A percentile compares a stretch with the other conserved stretches of the same genome.
phyloP scores from a whole-genome alignment of 1,140 invertebrate genomes.

The Pygmarrhopalites habei region DNA sequence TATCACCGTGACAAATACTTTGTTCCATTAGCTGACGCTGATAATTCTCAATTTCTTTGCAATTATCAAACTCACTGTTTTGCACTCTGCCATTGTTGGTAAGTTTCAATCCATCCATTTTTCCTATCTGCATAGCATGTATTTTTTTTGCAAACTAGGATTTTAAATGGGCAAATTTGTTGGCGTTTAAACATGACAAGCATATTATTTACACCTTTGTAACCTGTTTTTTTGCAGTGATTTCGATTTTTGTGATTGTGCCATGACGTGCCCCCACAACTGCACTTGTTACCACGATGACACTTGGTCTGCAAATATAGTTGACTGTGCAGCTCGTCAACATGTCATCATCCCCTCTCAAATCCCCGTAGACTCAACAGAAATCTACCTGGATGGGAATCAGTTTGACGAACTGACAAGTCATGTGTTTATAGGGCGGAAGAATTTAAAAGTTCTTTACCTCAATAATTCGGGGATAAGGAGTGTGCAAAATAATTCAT shows the following conservation, averaged over 20 bases:
- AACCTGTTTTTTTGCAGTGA: no score
- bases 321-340: constrained; percentile 74
- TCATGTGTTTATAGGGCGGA: constrained; percentile 83
- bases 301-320: constrained; percentile 86
- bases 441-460: constrained; percentile 75
- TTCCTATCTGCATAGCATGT: no score
- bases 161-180: no score
- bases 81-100: constrained; percentile 84
- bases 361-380: constrained; percentile 90
- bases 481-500: constrained; percentile 77
- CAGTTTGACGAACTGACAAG: constrained; percentile 75
- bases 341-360: constrained; percentile 69
- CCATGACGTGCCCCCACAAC: constrained; percentile 72
- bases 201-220: no score
- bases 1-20: constrained; percentile 73
- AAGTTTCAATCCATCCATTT: no score
- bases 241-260: constrained; percentile 70
- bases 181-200: no score
- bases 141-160: no score
- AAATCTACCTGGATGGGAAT: constrained; percentile 86
- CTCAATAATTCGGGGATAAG: constrained; percentile 81
- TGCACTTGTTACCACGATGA: constrained; percentile 92
- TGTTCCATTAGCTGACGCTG: constrained; percentile 72
- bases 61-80: constrained; percentile 88
- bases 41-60: constrained; percentile 82